Base-by-base conservation (phyloP, 1,140 invertebrate genomes). In the Drosophila melanogaster region DNA sequence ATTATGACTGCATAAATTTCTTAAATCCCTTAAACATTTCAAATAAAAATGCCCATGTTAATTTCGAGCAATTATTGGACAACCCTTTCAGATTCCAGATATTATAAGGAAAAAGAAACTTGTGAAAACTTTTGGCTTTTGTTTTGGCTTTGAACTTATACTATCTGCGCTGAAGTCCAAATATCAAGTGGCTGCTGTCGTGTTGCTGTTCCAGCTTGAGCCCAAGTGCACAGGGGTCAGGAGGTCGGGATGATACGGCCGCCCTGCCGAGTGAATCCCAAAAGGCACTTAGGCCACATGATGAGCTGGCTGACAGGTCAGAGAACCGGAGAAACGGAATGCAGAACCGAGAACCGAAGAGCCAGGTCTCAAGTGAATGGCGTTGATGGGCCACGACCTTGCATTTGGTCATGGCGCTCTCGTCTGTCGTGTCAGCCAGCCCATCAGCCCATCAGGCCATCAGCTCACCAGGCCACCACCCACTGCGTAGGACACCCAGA, bases 301-400 rank as follows among this genome's bases (percentile, higher is more conserved):
- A 84, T 54, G 80, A 64, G 73, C 62, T 57, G 72, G 67, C 71
- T 85, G 81, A 85, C 78, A 85, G 73, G 46, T 43, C 38, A 7
- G 35, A 55, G 47, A 55, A 15, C 55, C 15, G 30, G 41, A 65
- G 54, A 33, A 46, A 41, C 49, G 14, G 47, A 46, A 46, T 11
- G 6, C 10, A 4, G 19, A 50, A 6, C 15, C 6, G 10, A 44
- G 41, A 43, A 43, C 5, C 17, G 15, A 8, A 43, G 41, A 15
- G 33, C 5, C n/a, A 43, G 57, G 66, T 64, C 74, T 79, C 58
- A 47, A 56, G 56, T 75, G 67, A 57, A 60, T 81, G 77, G 61
- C 76, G 69, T 74, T 69, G 65, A 83, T 64, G 72, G 70, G 40
- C 15, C 78, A 73, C 75, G 81, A 75, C 81, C 81, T 87, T 87